These are phyloP conservation scores for Lophotis ruficrista DNA, from an alignment of 2,113 vertebrate genomes.

Conservation along the genomic window DNA sequence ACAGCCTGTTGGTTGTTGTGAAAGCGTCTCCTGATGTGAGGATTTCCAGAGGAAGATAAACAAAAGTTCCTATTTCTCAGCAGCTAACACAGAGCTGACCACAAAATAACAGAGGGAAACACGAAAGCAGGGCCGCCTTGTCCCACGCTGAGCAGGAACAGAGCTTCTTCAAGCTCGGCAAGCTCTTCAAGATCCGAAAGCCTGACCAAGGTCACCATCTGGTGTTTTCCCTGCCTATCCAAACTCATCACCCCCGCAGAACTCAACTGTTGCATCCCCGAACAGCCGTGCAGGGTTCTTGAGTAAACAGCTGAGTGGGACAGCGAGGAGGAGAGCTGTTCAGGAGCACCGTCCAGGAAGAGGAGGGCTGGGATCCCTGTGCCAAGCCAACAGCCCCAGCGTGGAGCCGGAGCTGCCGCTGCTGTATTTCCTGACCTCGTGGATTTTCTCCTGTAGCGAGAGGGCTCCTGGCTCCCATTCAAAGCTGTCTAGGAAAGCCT, in stretches of 20 bases:
- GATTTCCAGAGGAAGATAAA: background rate
- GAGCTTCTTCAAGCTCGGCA: background rate
- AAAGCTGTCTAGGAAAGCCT: constrained; percentile 67
- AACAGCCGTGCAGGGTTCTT: background rate
- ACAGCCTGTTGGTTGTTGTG: background rate
- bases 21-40: background rate
- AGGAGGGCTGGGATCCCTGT: background rate
- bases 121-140: background rate
- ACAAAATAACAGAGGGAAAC: background rate
- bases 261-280: background rate
- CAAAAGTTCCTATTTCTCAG: background rate
- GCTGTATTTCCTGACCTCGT: constrained; percentile 34
- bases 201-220: background rate
- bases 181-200: background rate
- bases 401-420: background rate
- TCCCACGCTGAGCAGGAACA: background rate
- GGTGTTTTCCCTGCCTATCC: background rate
- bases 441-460: constrained; percentile 13
- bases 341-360: background rate
- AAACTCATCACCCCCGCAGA: background rate
- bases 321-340: background rate
- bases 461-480: constrained; percentile 51
- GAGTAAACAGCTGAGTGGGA: background rate
- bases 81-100: background rate
- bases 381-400: background rate